These are phyloP conservation scores for Lindbergichthys nudifrons DNA, from an alignment of 2,797 vertebrate species.

Conservation along the genomic window DNA sequence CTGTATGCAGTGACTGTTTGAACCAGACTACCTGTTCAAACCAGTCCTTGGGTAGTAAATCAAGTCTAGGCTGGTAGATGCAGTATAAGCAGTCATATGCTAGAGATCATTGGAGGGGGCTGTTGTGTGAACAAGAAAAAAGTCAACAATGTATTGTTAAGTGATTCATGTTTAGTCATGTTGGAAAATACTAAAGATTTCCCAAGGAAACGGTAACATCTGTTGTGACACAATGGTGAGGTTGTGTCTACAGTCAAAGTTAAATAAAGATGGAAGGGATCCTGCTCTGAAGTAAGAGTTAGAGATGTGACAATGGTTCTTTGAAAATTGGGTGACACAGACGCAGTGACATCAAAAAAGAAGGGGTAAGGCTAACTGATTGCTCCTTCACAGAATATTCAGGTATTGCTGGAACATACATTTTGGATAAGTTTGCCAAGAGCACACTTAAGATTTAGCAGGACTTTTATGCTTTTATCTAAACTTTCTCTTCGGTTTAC, in stretches of 20 bases:
- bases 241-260: conserved; percentile 36
- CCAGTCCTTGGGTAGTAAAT: conserved; percentile 47
- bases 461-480: conserved; percentile 35
- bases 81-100: conserved; percentile 51
- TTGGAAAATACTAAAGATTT: conserved; percentile 52
- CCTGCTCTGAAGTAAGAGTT: conserved; percentile 7
- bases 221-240: conserved; percentile 54
- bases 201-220: conserved; percentile 60
- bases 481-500: conserved; percentile 32
- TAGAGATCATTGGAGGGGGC: conserved; percentile 41
- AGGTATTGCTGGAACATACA: conserved; percentile 11
- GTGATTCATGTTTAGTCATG: conserved; percentile 68
- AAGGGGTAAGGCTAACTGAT: conserved; percentile 12
- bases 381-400: conserved; percentile 1
- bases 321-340: background rate
- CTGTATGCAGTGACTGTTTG: conserved; percentile 42
- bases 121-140: conserved; percentile 41
- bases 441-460: background rate
- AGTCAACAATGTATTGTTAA: conserved; percentile 46
- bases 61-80: conserved; percentile 64
- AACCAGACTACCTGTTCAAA: conserved; percentile 47
- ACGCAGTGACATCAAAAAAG: background rate
- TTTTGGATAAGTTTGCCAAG: conserved; percentile 29
- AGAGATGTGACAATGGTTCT: conserved; percentile 2
- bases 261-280: conserved; percentile 24